Evolutionary conservation across 2,888 invertebrate genomes (phyloP).

Genomic region (Tetranychus truncatus): DNA sequence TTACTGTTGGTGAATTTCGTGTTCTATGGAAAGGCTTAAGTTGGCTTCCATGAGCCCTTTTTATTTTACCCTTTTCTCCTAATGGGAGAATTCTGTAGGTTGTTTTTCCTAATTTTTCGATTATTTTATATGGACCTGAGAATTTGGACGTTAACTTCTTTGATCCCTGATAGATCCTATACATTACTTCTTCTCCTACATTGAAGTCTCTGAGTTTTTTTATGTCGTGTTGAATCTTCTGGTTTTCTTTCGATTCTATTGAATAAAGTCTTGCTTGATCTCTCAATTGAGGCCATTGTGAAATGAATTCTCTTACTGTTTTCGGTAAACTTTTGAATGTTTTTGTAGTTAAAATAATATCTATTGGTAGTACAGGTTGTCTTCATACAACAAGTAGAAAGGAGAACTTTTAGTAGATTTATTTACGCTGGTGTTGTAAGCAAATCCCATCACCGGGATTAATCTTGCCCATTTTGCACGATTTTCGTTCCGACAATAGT

Average conservation of each 20-base stretch:
- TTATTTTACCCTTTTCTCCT: no score
- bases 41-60: no score
- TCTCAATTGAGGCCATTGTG: neutral
- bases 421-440: constrained; percentile 15
- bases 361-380: neutral
- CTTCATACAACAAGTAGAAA: neutral
- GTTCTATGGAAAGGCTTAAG: no score
- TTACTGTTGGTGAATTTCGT: no score
- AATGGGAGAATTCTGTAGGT: no score
- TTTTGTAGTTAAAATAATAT: neutral
- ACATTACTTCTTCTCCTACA: no score
- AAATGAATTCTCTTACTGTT: neutral
- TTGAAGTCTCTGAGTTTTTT: no score
- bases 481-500: constrained; percentile 14
- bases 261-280: neutral
- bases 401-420: constrained; percentile 11
- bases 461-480: constrained; percentile 14
- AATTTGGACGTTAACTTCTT: no score
- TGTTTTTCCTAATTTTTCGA: no score
- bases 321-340: neutral
- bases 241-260: neutral
- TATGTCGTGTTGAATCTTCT: neutral
- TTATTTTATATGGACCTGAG: no score
- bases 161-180: no score
- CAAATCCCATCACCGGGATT: constrained; percentile 14